These are phyloP conservation scores for Chironomus tentans DNA, from an alignment of 2,888 invertebrate genomes.

Conservation along the genomic window DNA sequence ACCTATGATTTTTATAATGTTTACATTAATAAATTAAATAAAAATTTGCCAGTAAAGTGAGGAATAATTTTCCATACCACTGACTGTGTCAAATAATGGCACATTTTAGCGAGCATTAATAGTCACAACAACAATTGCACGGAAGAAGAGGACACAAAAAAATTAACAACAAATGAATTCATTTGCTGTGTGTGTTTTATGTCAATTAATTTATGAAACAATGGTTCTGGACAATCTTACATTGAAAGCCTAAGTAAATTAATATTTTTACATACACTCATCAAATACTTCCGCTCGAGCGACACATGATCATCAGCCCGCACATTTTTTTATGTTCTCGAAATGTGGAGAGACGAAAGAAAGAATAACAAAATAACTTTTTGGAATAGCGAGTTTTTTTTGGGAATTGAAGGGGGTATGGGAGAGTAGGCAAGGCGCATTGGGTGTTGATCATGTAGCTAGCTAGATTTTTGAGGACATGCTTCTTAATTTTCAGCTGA, in stretches of 20 bases:
- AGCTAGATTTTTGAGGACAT: too few relatives aligned
- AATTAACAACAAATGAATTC: not conserved
- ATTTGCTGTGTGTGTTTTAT: not conserved
- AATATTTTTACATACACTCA: not conserved
- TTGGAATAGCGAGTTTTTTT: too few relatives aligned
- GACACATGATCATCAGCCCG: conserved; percentile 9
- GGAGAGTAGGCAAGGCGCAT: too few relatives aligned
- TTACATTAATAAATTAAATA: not conserved
- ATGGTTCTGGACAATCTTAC: conserved; percentile 18
- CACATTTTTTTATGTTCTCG: not conserved
- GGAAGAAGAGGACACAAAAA: not conserved
- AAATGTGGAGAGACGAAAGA: not conserved
- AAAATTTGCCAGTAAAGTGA: not conserved
- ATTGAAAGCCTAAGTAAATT: not conserved
- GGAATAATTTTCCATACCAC: not conserved
- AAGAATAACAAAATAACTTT: too few relatives aligned
- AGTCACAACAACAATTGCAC: not conserved
- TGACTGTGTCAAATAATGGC: not conserved
- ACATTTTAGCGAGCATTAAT: not conserved
- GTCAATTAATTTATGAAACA: conserved; percentile 16
- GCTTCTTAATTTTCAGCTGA: too few relatives aligned
- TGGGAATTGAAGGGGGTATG: too few relatives aligned
- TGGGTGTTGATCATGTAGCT: too few relatives aligned
- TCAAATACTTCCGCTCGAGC: conserved; percentile 20
- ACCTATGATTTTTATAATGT: too few relatives aligned